Base-by-base conservation (phyloP, 2,888 invertebrate species). In the Zygogramma bicolorata region DNA sequence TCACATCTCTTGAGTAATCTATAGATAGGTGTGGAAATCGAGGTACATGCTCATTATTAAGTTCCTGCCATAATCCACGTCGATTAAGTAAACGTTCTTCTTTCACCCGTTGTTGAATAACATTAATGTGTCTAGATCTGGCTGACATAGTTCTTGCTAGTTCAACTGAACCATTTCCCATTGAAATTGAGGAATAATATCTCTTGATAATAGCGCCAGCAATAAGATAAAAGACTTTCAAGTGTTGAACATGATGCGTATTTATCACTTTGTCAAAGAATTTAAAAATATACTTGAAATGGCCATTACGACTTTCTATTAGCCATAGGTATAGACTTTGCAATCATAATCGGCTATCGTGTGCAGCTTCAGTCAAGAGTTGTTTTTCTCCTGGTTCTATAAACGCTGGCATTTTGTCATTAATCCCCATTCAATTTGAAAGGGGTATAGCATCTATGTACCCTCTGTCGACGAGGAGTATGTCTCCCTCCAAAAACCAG, bases 231-330 rank as follows among this genome's bases (percentile, higher is more conserved):
- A 58, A 58, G 25, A 8, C 25, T 58, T 58, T 58, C 13, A n/a
- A 40, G 40, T 40, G 40, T 40, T 7, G 40, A 25, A 58, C 27
- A 25, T 58, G 58, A 18, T 58, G 58, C 58, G 27, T 58, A 25
- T 58, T 58, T 6, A 58, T 58, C 58, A 58, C 25, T 58, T 58
- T 25, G 58, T 58, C 58, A 58, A 58, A 58, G 58, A 58, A 58
- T 58, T 8, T 40, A 10, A 40, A 40, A 40, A 40, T 40, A 10
- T 6, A 40, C 40, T 40, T 10, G 13, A 40, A 40, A 58, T 58
- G 58, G 25, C 25, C 58, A 58, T 25, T 58, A 25, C 58, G 58
- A 58, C 27, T 58, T 58, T 58, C 58, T 58, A 58, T 58, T 58
- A 25, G 27, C 58, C 25, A 25, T 58, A 25, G 58, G 27, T 25